Base-by-base conservation (phyloP, 2,888 invertebrate species). In the Gymnocheta viridis region DNA sequence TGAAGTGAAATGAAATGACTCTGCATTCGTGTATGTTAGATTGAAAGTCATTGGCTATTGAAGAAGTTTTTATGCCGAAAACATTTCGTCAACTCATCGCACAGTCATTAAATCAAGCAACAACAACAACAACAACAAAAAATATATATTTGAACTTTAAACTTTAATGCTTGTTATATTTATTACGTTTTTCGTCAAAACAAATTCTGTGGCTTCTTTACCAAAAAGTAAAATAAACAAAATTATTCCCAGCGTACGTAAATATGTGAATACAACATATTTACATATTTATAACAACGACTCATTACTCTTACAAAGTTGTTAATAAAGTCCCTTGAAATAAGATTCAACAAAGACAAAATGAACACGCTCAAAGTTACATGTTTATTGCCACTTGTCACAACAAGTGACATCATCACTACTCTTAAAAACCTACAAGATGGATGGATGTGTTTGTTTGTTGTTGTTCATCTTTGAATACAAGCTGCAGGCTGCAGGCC, bases 331-430 rank as follows among this genome's bases (percentile, higher is more conserved):
- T 85, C 80, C 83, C 83, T 76, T 80, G 56, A 72, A 78, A 70
- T 51, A 77, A 58, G 56, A 62, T 10, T n/a, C 19, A 54, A 47
- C 22, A 58, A 41, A 38, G n/a, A 38, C 32, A 38, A 22, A 47
- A 69, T 64, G 22, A 83, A 78, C 54, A 74, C 70, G 62, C 7
- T 44, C 64, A 51, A 32, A 72, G 54, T 79, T 60, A 82, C 70
- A 79, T 81, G 47, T 83, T 83, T 85, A 81, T 82, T 69, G 74
- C 60, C 70, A 67, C 62, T 70, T 85, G 84, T 84, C 85, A 85
- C 54, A 77, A 14, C 47, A 44, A 76, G 64, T 84, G 84, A 77
- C 84, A 84, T 79, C 72, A 82, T 83, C 81, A 70, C 62, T 81
- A 70, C 62, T 81, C 56, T 77, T 35, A 22, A 54, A 51, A 70